phyloP scores from a whole-genome alignment of 2,113 vertebrate species.

The Phodopus roborovskii region DNA sequence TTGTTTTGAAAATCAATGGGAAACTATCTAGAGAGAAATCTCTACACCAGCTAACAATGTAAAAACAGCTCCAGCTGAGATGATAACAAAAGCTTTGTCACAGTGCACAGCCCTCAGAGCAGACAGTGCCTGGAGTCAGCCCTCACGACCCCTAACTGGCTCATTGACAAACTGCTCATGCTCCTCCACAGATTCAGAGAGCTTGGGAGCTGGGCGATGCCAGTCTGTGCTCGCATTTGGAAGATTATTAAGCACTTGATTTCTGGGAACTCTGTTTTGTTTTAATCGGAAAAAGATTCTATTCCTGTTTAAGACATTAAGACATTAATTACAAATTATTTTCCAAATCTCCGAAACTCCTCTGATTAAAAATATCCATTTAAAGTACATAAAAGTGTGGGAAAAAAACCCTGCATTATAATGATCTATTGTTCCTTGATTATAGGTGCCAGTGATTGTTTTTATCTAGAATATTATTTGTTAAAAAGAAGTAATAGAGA shows the following conservation, averaged over 20 bases:
- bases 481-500: not conserved
- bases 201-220: not conserved
- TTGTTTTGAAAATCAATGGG: conserved; percentile 39
- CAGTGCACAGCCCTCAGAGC: not conserved
- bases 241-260: not conserved
- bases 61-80: conserved; percentile 23
- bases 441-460: not conserved
- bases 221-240: not conserved
- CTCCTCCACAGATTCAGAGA: not conserved
- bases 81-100: conserved; percentile 47
- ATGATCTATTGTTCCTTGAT: not conserved
- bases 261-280: conserved; percentile 30
- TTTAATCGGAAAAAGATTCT: not conserved
- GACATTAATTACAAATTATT: conserved; percentile 13
- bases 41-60: not conserved
- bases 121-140: not conserved
- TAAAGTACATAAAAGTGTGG: not conserved
- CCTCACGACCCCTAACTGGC: not conserved
- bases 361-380: not conserved
- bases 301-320: not conserved
- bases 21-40: conserved; percentile 56
- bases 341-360: conserved; percentile 22
- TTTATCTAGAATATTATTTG: not conserved
- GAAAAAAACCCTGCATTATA: not conserved
- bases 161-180: conserved; percentile 16